Evolutionary conservation across 2,113 vertebrate species (phyloP), one percentile per base, ranked within the genome.

Genomic region (Grallaria varia): DNA sequence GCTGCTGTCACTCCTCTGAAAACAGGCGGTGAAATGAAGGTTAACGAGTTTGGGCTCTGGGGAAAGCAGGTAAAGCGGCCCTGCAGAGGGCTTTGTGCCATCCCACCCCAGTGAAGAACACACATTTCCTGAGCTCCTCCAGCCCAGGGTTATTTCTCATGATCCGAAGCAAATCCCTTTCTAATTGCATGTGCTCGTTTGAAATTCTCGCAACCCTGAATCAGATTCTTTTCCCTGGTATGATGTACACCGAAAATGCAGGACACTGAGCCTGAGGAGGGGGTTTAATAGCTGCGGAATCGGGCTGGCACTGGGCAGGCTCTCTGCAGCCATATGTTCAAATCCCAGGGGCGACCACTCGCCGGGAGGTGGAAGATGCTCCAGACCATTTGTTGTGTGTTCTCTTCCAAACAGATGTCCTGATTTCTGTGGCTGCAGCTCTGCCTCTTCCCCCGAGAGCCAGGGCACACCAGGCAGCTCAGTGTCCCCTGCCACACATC

Each of bases 1-100:
- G 91, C 84, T 84, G 89, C 93, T 96, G 91, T 94, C 84, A 75
- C 52, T 89, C 28, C 80, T 72, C 67, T 63, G 86, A 89, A 92
- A 89, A 86, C 85, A 78, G 20, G 63, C 90, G 72, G 90, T 24
- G 40, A 90, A 91, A 91, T 86, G 73, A 90, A 95, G 77, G 77
- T 78, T 78, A 96, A 94, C 95, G 93, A 77, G 94, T 63, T 71
- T 76, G 83, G 73, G 63, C 83, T 96, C 87, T 58, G 1, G 4
- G 96, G 81, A 87, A 62, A 53, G 53, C 59, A 44, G 87, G 77
- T 96, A 75, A 69, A 94, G 49, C 83, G 77, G 63, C 53, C 52
- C 60, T 52, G 85, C 67, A 52, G 66, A 49, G 72, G 53, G 8
- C 7, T 91, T 47, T 33, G 31, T 95, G 60, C 55, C 82, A 76